Evolutionary conservation across 2,888 invertebrate genomes (phyloP).

Genomic region (Mimas tiliae): DNA sequence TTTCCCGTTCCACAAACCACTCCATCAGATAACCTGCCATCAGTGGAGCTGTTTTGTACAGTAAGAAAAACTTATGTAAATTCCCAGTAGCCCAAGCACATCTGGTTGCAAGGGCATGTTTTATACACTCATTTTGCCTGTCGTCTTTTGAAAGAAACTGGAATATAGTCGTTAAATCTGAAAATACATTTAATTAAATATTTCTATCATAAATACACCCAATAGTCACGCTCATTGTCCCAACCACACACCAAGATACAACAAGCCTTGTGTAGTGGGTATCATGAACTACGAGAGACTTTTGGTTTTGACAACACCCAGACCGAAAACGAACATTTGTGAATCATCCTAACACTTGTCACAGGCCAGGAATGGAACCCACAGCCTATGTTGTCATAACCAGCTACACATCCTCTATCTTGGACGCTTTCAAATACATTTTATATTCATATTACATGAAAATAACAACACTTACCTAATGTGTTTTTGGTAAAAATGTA

Average conservation of each 20-base stretch:
- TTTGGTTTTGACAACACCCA: no score
- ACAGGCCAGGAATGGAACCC: no score
- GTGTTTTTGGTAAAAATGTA: constrained; percentile 99
- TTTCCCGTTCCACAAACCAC: constrained; percentile 98
- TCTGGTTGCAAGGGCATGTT: constrained; percentile 94
- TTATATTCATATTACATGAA: neutral
- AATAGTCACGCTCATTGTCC: no score
- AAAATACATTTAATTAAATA: no score
- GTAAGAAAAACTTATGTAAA: constrained; percentile 95
- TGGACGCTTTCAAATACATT: no score
- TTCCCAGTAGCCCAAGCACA: constrained; percentile 97
- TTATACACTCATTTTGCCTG: constrained; percentile 91
- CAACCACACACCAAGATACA: no score
- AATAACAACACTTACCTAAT: constrained; percentile 87
- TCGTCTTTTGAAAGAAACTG: constrained; percentile 91
- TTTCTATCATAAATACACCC: constrained; percentile 35
- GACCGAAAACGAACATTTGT: no score
- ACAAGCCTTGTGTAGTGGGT: neutral
- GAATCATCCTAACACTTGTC: no score
- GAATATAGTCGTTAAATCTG: constrained; percentile 97
- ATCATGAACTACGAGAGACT: neutral
- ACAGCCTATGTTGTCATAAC: no score
- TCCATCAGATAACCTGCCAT: constrained; percentile 99
- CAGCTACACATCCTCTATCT: no score
- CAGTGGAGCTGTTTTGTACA: constrained; percentile 94